Evolutionary conservation across 2,797 vertebrate genomes (phyloP), one percentile per base, ranked within the genome.

Genomic region (Sylvia borin): DNA sequence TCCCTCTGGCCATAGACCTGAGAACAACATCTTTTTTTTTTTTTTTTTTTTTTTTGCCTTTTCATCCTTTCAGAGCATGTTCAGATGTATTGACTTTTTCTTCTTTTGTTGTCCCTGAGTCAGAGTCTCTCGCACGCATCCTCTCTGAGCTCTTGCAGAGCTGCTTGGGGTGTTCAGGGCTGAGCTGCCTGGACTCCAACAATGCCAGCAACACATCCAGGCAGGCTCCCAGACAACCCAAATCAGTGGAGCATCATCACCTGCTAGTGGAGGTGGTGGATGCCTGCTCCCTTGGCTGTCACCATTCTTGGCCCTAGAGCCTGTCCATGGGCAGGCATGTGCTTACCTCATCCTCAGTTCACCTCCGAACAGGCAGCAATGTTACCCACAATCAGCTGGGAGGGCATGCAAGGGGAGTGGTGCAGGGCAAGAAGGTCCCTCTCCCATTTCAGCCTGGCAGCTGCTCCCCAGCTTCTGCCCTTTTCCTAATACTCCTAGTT

Each of bases 261-360:
- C 70, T 81, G 40, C 75, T 16, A 19, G 32, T 68, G 4, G 0
- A 32, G 17, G 47, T 45, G 60, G 25, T 72, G 31, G 34, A 24
- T 70, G 26, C 32, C 42, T 76, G 20, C 64, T 90, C 55, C 67
- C 53, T 51, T 88, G 45, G 21, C 60, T 76, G 60, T 70, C 68
- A 55, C 47, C 27, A 1, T 62, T 65, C 64, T 54, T 66, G 19
- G 38, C 21, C 38, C 42, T 4, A 6, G 25, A 90, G 45, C 58
- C 75, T 76, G 10, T 8, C 47, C 0, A 0, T 43, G 43, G 58
- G 47, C 58, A 78, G 81, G 18, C 64, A 57, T 0, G 0, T 43
- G 20, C 47, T 88, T 53, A 11, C 34, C 19, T 75, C 31, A 31
- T 55, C 42, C 34, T 86, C 66, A 61, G 10, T 2, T 2, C 38